Evolutionary conservation across 2,113 vertebrate genomes (phyloP), one percentile per base, ranked within the genome.

Genomic region (Melanerpes aurifrons): DNA sequence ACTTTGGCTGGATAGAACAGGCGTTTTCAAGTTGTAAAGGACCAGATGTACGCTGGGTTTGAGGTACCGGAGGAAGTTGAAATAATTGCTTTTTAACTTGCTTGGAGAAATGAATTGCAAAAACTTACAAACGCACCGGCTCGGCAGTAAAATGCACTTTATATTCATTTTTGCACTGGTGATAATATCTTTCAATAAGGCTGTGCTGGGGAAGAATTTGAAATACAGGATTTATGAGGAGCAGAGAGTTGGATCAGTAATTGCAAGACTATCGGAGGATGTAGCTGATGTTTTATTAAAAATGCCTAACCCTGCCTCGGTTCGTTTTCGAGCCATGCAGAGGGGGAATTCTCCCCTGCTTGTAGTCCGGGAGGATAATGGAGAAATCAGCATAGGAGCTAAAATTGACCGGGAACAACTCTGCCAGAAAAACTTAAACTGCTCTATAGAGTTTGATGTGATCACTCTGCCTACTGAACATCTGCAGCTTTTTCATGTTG

Each of bases 191-290:
- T 84, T 97, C 50, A 54, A 92, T 88, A 96, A 91, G 57, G 71
- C 74, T 56, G 97, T 85, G 29, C 76, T 95, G 76, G 97, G 98
- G 63, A 99, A 98, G 97, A 99, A 98, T 96, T 91, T 99, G 90
- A 99, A 98, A 96, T 99, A 99, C 93, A 98, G 98, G 97, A 99
- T 99, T 96, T 98, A 99, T 47, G 99, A 99, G 97, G 99, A 99
- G 96, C 99, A 99, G 97, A 98, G 97, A 95, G 98, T 99, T 31
- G 99, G 99, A 15, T 99, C 98, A 0, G 99, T 99, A 12, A 98
- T 99, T 66, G 98, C 98, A 8, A 97, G 98, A 64, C 96, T 99
- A 2, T 98, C 98, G 15, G 99, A 99, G 91, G 99, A 99, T 63
- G 98, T 99, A 25, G 98, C 98, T 19, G 98, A 98, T 72, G 97